These are phyloP conservation scores for Aurelia sp. DNA, from an alignment of 30 jellyfish, hydroid and myxozoan genomes.

Conservation along the genomic window DNA sequence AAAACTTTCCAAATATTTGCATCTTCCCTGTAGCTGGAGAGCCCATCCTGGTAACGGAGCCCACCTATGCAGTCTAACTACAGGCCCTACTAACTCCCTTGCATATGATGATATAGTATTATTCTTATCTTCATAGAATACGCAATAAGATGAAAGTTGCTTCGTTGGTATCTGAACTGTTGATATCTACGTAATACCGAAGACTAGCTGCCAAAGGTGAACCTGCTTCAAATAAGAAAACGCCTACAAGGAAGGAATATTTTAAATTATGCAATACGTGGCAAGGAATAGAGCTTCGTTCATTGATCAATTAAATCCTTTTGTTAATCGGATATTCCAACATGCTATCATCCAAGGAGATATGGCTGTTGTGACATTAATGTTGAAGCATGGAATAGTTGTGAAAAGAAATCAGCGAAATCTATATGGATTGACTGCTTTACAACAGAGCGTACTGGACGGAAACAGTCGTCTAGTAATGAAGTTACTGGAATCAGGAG, in stretches of 20 bases:
- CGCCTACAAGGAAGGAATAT: too few relatives aligned
- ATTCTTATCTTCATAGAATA: too few relatives aligned
- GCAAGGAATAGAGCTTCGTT: constrained; percentile 61
- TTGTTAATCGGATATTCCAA: constrained; percentile 86
- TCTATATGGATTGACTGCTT: constrained; percentile 86
- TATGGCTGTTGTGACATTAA: constrained; percentile 76
- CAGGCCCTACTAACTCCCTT: too few relatives aligned
- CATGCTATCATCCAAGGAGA: constrained; percentile 92
- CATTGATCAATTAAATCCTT: constrained; percentile 91
- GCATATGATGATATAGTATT: too few relatives aligned
- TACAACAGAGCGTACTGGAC: constrained; percentile 92
- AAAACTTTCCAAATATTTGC: neutral
- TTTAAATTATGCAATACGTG: constrained; percentile 1
- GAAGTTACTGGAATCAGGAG: constrained; percentile 80
- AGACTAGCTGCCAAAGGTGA: too few relatives aligned
- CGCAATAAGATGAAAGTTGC: too few relatives aligned
- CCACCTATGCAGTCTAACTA: too few relatives aligned
- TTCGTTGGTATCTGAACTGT: too few relatives aligned
- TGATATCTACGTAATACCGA: too few relatives aligned
- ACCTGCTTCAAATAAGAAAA: too few relatives aligned
- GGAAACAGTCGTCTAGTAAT: constrained; percentile 82
- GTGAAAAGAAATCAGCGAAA: constrained; percentile 80
- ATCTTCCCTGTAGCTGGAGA: too few relatives aligned
- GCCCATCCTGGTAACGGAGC: too few relatives aligned
- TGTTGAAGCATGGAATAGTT: constrained; percentile 82